Evolutionary conservation across 1,140 invertebrate genomes (phyloP).

Genomic region (Caerostris darwini): DNA sequence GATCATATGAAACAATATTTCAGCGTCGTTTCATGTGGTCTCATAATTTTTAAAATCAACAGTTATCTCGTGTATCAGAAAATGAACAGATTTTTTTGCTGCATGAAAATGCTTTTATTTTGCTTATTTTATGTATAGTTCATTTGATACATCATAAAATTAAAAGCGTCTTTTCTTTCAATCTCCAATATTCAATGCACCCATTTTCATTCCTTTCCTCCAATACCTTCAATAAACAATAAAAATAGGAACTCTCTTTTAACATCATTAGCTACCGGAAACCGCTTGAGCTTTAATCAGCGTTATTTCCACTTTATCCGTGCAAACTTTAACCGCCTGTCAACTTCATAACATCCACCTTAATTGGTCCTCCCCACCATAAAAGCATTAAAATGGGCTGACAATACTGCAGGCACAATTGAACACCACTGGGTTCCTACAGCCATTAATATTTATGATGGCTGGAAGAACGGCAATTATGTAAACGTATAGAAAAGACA

Average conservation of each 20-base stretch:
- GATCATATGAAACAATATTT: too few species aligned
- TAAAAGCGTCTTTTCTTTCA: too few species aligned
- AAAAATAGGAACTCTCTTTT: not conserved
- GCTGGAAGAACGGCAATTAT: not conserved
- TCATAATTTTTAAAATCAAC: too few species aligned
- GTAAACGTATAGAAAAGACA: not conserved
- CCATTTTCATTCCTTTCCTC: too few species aligned
- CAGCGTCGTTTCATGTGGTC: too few species aligned
- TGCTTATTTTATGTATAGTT: too few species aligned
- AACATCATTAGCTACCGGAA: not conserved
- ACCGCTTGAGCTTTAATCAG: not conserved
- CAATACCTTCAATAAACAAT: not conserved
- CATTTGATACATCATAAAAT: too few species aligned
- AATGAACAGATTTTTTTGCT: too few species aligned
- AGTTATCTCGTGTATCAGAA: too few species aligned
- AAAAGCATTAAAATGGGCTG: not conserved
- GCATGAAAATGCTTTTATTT: too few species aligned
- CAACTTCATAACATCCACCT: not conserved
- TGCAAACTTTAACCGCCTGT: not conserved
- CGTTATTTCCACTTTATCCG: not conserved
- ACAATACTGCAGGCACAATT: not conserved
- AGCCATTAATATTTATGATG: not conserved
- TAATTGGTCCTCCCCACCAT: not conserved
- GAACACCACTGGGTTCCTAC: not conserved
- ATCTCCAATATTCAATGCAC: too few species aligned